These are phyloP conservation scores for Lamellibrachia luymesi DNA, from an alignment of 1,140 invertebrate genomes.

Conservation along the genomic window DNA sequence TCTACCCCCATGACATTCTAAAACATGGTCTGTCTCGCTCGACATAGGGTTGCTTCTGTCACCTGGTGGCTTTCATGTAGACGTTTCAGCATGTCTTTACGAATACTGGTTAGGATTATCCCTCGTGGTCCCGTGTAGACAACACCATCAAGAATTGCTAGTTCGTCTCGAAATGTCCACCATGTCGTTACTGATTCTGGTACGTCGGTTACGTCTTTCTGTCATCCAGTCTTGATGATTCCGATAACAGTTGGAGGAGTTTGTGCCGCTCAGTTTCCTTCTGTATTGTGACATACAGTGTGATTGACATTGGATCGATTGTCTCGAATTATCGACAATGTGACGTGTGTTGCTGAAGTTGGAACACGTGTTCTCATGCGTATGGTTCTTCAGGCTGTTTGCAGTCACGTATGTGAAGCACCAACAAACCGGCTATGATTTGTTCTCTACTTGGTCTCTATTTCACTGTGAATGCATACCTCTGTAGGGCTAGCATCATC, in stretches of 20 bases:
- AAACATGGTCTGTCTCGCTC: conserved; percentile 17
- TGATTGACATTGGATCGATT: background rate
- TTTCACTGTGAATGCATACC: background rate
- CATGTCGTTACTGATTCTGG: background rate
- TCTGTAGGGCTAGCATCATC: background rate
- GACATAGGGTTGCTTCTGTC: background rate
- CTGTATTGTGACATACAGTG: too few relatives aligned
- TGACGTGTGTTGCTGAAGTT: background rate
- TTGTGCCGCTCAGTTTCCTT: too few relatives aligned
- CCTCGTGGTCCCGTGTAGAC: conserved; percentile 13
- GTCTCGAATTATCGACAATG: conserved; percentile 10
- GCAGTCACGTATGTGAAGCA: background rate
- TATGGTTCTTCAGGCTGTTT: background rate
- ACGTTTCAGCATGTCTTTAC: conserved; percentile 1
- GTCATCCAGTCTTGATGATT: background rate
- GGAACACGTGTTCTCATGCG: background rate
- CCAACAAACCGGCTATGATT: too few relatives aligned
- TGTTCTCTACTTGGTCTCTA: background rate
- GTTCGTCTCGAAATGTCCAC: background rate
- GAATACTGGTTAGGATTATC: background rate
- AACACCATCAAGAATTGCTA: background rate
- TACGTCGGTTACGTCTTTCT: background rate
- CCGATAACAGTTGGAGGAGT: background rate
- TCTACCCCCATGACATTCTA: conserved; percentile 11
- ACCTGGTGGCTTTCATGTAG: conserved; percentile 4